Percentiles rank a stretch among this genome's conserved stretches.
These are phyloP conservation scores for Trachelus stipa DNA, from an alignment of 2,888 invertebrate species.

Conservation along the genomic window DNA sequence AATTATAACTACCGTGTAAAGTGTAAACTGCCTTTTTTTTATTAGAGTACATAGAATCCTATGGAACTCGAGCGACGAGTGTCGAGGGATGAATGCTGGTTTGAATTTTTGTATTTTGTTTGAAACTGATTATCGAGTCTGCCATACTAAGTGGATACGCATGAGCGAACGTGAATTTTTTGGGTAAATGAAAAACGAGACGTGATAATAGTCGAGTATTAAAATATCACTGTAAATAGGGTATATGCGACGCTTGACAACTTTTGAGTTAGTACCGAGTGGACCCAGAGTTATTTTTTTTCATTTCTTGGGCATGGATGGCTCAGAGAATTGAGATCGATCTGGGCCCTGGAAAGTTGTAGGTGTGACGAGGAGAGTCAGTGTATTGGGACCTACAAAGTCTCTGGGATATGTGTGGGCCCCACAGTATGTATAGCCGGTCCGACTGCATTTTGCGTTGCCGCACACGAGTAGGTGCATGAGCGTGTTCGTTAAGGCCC, in stretches of 20 bases:
- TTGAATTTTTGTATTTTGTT: background rate
- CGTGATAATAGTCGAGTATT: background rate
- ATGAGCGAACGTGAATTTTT: background rate
- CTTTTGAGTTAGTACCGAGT: background rate
- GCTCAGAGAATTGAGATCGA: background rate
- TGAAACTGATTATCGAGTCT: background rate
- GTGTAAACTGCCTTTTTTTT: background rate
- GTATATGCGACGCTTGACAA: background rate
- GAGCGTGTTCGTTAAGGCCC: background rate
- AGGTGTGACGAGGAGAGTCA: background rate
- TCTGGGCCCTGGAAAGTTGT: conserved; percentile 7
- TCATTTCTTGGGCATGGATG: background rate
- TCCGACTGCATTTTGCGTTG: conserved; percentile 53
- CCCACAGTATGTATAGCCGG: conserved; percentile 43
- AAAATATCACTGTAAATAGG: background rate
- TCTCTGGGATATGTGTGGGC: conserved; percentile 25
- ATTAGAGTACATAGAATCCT: background rate
- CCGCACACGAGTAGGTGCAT: conserved; percentile 19
- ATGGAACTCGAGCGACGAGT: background rate
- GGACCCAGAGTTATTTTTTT: background rate
- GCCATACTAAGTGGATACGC: background rate
- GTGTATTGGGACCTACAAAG: conserved; percentile 30
- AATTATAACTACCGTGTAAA: background rate
- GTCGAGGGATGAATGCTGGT: background rate
- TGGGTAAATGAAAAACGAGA: background rate